These are phyloP conservation scores for Lipotes vexillifer DNA, from an alignment of 2,113 vertebrate genomes.

Conservation along the genomic window DNA sequence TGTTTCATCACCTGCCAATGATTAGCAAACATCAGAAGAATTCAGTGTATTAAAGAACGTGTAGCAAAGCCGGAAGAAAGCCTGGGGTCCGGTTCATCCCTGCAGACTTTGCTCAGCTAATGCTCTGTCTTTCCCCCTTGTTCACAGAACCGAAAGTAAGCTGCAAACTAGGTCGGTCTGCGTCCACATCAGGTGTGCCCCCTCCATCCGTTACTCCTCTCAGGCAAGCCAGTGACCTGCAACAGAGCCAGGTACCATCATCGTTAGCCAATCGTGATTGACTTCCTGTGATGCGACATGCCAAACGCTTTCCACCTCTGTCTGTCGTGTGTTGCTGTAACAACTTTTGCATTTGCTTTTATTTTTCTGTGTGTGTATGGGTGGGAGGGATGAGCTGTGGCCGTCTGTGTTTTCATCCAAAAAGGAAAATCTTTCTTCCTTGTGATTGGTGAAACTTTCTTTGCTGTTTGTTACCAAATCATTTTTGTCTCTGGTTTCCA, in stretches of 20 bases:
- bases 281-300: slow-evolving; percentile 85
- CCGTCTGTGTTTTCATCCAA: slow-evolving; percentile 62
- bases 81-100: fast-evolving
- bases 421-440: slow-evolving; percentile 69
- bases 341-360: slow-evolving; percentile 68
- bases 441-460: slow-evolving; percentile 70
- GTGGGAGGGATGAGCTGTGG: background rate
- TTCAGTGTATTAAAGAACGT: background rate
- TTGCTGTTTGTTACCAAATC: slow-evolving; percentile 75
- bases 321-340: slow-evolving; percentile 83
- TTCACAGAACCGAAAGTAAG: slow-evolving; percentile 86
- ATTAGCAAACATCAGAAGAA: background rate
- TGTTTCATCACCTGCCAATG: background rate
- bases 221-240: slow-evolving; percentile 87
- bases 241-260: slow-evolving; percentile 94
- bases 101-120: background rate
- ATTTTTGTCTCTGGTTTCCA: slow-evolving; percentile 81
- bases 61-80: fast-evolving
- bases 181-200: slow-evolving; percentile 93
- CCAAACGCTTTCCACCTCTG: slow-evolving; percentile 83
- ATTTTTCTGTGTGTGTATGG: slow-evolving; percentile 55
- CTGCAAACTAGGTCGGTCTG: slow-evolving; percentile 92
- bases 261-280: slow-evolving; percentile 85
- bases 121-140: background rate
- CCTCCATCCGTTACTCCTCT: slow-evolving; percentile 87